These are phyloP conservation scores for Calameuta pallipes DNA, from an alignment of 2,888 invertebrate genomes.

Conservation along the genomic window DNA sequence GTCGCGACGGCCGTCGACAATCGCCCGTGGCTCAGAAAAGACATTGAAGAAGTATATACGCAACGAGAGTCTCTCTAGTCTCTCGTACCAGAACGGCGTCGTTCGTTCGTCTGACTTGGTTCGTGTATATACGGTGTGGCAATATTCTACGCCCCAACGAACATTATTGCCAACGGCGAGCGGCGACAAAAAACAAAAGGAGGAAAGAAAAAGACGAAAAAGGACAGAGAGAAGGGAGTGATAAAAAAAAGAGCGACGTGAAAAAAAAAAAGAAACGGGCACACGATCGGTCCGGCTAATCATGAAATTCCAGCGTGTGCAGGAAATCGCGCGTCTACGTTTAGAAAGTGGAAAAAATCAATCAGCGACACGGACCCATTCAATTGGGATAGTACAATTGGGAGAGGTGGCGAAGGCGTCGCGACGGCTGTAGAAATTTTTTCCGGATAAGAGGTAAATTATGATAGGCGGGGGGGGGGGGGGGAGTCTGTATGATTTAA, in stretches of 20 bases:
- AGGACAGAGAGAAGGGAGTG: constrained; percentile 5
- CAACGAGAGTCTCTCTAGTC: background rate
- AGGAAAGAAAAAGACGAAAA: constrained; percentile 16
- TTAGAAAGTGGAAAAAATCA: constrained; percentile 62
- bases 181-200: background rate
- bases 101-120: constrained; percentile 3
- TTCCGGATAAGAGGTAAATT: too few species aligned
- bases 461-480: too few species aligned
- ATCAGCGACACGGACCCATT: constrained; percentile 8
- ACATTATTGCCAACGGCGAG: constrained; percentile 57
- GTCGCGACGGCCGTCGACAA: background rate
- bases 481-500: background rate
- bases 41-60: background rate
- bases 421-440: background rate
- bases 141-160: constrained; percentile 60
- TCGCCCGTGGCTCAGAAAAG: background rate
- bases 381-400: background rate
- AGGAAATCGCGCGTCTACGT: constrained; percentile 46
- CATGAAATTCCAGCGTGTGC: constrained; percentile 53
- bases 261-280: constrained; percentile 14
- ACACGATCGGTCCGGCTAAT: constrained; percentile 41
- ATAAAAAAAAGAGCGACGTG: constrained; percentile 42
- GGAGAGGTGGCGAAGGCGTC: background rate
- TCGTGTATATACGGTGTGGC: constrained; percentile 28
- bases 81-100: background rate